Evolutionary conservation across 2,888 invertebrate species (phyloP).

Genomic region (Polyploca ridens): DNA sequence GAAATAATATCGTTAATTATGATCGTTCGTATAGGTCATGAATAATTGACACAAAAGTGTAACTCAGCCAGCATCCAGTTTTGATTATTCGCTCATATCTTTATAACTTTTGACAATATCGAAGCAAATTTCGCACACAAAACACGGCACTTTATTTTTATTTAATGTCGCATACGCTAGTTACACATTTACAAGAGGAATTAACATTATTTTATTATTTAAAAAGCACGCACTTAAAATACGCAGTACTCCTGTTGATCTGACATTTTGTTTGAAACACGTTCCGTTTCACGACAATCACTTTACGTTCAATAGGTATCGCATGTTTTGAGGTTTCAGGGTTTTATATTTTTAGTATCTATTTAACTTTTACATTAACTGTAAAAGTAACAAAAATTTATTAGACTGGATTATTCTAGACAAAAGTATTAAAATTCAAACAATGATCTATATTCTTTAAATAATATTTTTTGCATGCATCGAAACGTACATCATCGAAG

Average conservation of each 20-base stretch:
- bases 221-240: conserved; percentile 54
- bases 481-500: no score
- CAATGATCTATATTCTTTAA: no score
- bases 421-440: no score
- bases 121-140: conserved; percentile 17
- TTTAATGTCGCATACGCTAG: conserved; percentile 33
- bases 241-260: conserved; percentile 63
- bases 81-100: neutral
- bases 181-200: conserved; percentile 46
- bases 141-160: conserved; percentile 32
- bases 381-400: no score
- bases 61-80: neutral
- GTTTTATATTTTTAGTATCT: no score
- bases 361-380: no score
- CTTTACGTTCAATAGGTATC: no score
- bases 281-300: neutral
- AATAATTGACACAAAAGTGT: neutral
- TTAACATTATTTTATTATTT: conserved; percentile 43
- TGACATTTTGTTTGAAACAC: conserved; percentile 48
- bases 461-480: no score
- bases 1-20: neutral
- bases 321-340: no score
- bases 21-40: neutral
- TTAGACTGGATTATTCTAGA: no score
- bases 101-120: neutral